phyloP scores from a whole-genome alignment of 2,113 vertebrate genomes.

The Panurus biarmicus region DNA sequence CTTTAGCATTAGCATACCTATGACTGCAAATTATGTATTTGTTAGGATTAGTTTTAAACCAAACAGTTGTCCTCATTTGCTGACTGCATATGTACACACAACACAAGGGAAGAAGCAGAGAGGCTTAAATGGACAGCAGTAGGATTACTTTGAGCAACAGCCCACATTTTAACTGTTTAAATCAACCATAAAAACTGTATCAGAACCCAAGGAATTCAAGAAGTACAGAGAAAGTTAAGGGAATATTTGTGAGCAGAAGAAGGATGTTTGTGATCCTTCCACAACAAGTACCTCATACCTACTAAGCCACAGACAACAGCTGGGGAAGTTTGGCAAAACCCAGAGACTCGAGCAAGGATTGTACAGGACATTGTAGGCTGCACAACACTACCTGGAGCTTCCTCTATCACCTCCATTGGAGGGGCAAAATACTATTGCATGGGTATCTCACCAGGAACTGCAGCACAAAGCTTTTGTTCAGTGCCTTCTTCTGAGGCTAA shows the following conservation, averaged over 20 bases:
- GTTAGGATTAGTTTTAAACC: neutral
- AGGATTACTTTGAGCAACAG: neutral
- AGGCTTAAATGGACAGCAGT: neutral
- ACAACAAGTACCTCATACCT: neutral
- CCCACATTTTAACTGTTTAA: neutral
- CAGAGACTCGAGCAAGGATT: accelerated
- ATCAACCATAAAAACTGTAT: neutral
- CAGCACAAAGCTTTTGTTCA: neutral
- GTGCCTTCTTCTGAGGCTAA: neutral
- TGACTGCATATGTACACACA: neutral
- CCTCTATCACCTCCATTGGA: neutral
- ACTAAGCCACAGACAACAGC: neutral
- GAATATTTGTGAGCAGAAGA: neutral
- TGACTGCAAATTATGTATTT: neutral
- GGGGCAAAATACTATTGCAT: neutral
- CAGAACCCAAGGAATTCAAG: neutral
- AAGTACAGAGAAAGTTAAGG: neutral
- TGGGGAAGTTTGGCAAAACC: neutral
- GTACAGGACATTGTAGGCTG: neutral
- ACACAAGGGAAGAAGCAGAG: neutral
- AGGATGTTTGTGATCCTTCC: neutral
- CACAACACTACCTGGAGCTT: neutral
- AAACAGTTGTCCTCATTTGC: neutral
- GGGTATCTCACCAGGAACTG: neutral
- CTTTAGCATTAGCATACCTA: neutral